These are phyloP conservation scores for Crepidodera aurea DNA, from an alignment of 2,888 invertebrate genomes.

Conservation along the genomic window DNA sequence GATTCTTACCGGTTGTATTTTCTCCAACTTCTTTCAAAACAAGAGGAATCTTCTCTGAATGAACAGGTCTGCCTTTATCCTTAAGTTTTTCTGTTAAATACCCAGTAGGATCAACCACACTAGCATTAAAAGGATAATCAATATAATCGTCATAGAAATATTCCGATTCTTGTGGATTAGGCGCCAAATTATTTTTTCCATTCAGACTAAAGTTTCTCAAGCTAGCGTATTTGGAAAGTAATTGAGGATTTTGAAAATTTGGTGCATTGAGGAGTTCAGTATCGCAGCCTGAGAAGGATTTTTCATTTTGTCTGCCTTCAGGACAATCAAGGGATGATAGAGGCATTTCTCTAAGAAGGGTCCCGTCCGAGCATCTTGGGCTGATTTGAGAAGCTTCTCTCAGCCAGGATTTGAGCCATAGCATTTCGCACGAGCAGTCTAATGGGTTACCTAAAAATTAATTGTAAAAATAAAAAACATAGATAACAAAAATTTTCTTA, in stretches of 20 bases:
- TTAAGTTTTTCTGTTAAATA: constrained; percentile 38
- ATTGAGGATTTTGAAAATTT: constrained; percentile 47
- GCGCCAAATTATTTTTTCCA: constrained; percentile 64
- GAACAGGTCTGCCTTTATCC: constrained; percentile 25
- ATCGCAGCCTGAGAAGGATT: constrained; percentile 74
- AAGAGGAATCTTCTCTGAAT: constrained; percentile 32
- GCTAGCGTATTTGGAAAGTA: constrained; percentile 14
- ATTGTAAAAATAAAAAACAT: too few species aligned
- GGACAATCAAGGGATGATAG: constrained; percentile 75
- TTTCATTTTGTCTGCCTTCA: constrained; percentile 62
- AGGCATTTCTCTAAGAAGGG: constrained; percentile 75
- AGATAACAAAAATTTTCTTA: too few species aligned
- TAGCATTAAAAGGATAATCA: constrained; percentile 77
- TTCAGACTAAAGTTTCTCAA: constrained; percentile 64
- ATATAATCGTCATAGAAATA: constrained; percentile 86
- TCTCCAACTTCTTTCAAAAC: constrained; percentile 42
- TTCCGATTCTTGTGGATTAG: constrained; percentile 79
- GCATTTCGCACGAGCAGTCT: constrained; percentile 80
- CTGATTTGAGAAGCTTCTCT: constrained; percentile 78
- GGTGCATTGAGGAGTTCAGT: constrained; percentile 65
- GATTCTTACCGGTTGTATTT: constrained; percentile 40
- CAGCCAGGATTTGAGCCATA: constrained; percentile 86
- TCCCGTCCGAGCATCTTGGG: constrained; percentile 82
- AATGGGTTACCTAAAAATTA: constrained; percentile 89
- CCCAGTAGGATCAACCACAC: constrained; percentile 53